These are phyloP conservation scores for Lycophotia porphyrea DNA, from an alignment of 2,888 invertebrate species.

Conservation along the genomic window DNA sequence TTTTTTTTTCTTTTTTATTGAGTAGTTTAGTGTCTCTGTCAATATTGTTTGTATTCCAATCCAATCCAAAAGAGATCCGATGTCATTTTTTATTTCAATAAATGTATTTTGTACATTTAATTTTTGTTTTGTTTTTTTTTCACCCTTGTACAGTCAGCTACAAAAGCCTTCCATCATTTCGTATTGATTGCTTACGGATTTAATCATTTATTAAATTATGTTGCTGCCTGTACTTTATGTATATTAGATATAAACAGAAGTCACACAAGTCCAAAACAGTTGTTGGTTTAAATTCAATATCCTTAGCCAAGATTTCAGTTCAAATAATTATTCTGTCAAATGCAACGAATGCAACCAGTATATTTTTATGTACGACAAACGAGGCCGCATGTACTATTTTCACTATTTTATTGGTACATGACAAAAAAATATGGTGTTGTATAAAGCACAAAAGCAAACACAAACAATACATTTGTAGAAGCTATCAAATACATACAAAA, in stretches of 20 bases:
- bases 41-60: slow-evolving; percentile 89
- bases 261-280: not conserved
- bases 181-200: not conserved
- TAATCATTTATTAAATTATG: not conserved
- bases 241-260: too few species aligned
- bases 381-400: not conserved
- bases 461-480: not conserved
- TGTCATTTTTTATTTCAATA: slow-evolving; percentile 91
- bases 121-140: slow-evolving; percentile 77
- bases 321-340: too few species aligned
- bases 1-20: slow-evolving; percentile 79
- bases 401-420: not conserved
- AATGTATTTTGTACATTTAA: slow-evolving; percentile 83
- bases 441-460: not conserved
- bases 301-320: too few species aligned
- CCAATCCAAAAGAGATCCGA: slow-evolving; percentile 84
- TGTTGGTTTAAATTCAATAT: not conserved
- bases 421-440: not conserved
- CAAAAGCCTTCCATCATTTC: not conserved
- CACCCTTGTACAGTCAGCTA: slow-evolving; percentile 22
- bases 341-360: not conserved
- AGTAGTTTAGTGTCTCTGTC: slow-evolving; percentile 87
- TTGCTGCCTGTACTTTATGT: not conserved
- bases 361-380: not conserved
- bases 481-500: not conserved